These are phyloP conservation scores for Gymnobelideus leadbeateri DNA, from an alignment of 2,113 vertebrate species.

Conservation along the genomic window DNA sequence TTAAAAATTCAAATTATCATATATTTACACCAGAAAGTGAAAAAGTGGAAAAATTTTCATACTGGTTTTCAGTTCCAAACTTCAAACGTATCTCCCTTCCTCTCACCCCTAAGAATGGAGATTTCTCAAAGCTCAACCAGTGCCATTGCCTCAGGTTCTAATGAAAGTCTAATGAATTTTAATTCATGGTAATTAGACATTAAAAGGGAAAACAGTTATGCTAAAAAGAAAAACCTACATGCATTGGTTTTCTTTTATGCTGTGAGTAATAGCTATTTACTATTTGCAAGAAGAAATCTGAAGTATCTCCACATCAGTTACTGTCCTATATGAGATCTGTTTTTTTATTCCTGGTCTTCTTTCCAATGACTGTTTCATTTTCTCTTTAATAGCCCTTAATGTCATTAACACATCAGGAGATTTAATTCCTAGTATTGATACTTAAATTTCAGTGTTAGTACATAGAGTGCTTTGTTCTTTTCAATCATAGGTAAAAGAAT, in stretches of 20 bases:
- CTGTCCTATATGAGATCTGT: constrained; percentile 34
- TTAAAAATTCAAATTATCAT: neutral
- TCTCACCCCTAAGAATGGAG: neutral
- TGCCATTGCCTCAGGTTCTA: constrained; percentile 60
- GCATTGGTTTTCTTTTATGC: constrained; percentile 56
- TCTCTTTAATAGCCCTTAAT: constrained; percentile 48
- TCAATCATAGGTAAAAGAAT: neutral
- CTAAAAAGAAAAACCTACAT: constrained; percentile 59
- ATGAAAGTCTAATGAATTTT: constrained; percentile 69
- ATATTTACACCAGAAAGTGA: neutral
- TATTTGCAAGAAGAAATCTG: constrained; percentile 47
- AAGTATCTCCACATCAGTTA: constrained; percentile 45
- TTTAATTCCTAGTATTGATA: constrained; percentile 32
- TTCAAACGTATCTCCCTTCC: constrained; percentile 20
- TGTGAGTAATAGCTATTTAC: constrained; percentile 69
- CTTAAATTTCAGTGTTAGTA: constrained; percentile 16
- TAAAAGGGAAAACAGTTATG: constrained; percentile 63
- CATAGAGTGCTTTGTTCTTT: neutral
- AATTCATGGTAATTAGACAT: constrained; percentile 60
- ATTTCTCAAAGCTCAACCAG: constrained; percentile 4
- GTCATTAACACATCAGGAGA: constrained; percentile 43
- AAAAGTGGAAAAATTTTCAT: neutral
- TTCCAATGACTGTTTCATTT: constrained; percentile 53
- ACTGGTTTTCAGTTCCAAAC: constrained; percentile 53
- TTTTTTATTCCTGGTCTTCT: constrained; percentile 32